These are phyloP conservation scores for Ylistrum balloti DNA, from an alignment of 1,140 invertebrate genomes.

Conservation along the genomic window DNA sequence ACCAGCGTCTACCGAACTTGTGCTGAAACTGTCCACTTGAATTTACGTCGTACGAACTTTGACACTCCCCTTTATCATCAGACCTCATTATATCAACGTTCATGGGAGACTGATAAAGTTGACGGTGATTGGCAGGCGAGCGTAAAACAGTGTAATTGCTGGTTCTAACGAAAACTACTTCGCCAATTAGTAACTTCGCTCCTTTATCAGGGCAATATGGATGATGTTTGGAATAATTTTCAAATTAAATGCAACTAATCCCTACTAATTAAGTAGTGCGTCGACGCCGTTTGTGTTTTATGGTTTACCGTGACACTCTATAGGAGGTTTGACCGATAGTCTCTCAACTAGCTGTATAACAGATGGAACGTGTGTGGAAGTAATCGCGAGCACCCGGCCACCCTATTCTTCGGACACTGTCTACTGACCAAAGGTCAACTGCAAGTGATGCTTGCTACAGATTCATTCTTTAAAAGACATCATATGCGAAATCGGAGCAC, in stretches of 20 bases:
- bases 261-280: background rate
- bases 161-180: background rate
- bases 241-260: background rate
- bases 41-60: background rate
- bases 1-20: background rate
- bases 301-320: background rate
- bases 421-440: background rate
- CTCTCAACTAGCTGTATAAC: background rate
- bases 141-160: background rate
- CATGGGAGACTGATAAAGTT: background rate
- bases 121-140: background rate
- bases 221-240: background rate
- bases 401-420: background rate
- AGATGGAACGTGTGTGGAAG: constrained; percentile 13
- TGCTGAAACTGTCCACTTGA: background rate
- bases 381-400: background rate
- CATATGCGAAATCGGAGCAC: background rate
- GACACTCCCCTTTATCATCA: background rate
- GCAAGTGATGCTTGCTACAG: background rate
- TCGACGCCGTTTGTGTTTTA: constrained; percentile 12
- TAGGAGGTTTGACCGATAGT: background rate
- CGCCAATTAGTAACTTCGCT: background rate
- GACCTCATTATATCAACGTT: background rate
- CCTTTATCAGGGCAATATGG: constrained; percentile 21
- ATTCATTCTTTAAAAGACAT: background rate